Evolutionary conservation across 1,140 invertebrate species (phyloP).

Genomic region (Drosophila ogumai): DNA sequence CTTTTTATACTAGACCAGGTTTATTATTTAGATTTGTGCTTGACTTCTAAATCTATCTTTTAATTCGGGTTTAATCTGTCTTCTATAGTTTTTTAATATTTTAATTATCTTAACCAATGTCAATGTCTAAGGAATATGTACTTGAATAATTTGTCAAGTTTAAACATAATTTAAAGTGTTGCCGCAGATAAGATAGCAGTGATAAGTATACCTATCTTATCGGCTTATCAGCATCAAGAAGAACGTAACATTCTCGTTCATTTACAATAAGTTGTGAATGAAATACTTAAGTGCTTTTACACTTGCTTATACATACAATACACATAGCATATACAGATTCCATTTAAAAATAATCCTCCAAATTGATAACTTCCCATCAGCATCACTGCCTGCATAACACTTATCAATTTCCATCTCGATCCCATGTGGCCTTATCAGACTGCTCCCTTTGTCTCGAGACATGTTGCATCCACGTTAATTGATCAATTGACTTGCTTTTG

Average conservation of each 20-base stretch:
- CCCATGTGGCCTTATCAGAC: conserved; percentile 8
- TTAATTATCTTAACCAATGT: not conserved
- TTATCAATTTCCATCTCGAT: conserved; percentile 1
- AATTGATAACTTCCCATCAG: conserved; percentile 7
- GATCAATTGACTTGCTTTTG: conserved; percentile 68
- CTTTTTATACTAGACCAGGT: not conserved
- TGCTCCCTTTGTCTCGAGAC: not conserved
- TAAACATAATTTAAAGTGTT: conserved; percentile 5
- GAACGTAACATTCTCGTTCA: not conserved
- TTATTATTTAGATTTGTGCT: not conserved
- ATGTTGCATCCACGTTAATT: conserved; percentile 63
- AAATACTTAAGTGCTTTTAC: not conserved
- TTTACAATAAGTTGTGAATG: conserved; percentile 6
- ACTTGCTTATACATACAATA: not conserved
- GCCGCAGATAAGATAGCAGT: not conserved
- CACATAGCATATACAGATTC: too few species aligned
- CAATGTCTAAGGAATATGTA: not conserved
- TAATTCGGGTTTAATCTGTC: too few species aligned
- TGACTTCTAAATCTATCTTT: not conserved
- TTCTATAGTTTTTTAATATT: not conserved
- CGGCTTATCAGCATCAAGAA: not conserved
- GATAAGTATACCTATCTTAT: conserved; percentile 4
- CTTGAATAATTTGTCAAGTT: not conserved
- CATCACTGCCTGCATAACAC: conserved; percentile 14
- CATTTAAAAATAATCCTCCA: not conserved